phyloP scores from a whole-genome alignment of 2,888 invertebrate genomes.

The Epiblema foenella region DNA sequence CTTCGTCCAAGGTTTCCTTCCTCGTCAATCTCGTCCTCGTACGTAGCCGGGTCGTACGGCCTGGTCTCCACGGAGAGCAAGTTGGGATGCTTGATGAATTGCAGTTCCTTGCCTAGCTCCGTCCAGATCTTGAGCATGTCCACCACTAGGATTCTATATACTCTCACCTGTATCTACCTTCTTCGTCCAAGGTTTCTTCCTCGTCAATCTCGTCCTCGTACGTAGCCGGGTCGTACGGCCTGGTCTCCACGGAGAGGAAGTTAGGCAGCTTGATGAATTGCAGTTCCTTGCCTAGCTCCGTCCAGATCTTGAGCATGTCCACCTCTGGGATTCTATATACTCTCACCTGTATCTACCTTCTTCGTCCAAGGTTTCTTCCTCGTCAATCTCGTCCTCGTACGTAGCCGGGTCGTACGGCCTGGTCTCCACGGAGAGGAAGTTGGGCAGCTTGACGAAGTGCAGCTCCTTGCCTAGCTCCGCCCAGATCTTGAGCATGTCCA shows the following conservation, averaged over 20 bases:
- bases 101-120: constrained; percentile 95
- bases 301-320: constrained; percentile 97
- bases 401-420: constrained; percentile 95
- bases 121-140: constrained; percentile 98
- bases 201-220: constrained; percentile 99
- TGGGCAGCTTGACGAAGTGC: constrained; percentile 98
- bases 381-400: constrained; percentile 99
- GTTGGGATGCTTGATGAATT: constrained; percentile 98
- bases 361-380: constrained; percentile 98
- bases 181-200: constrained; percentile 98
- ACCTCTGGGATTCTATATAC: constrained; percentile 90
- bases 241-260: constrained; percentile 98
- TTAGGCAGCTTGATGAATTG: constrained; percentile 99
- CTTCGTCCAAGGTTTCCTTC: constrained; percentile 98
- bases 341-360: constrained; percentile 94
- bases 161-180: constrained; percentile 93
- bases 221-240: constrained; percentile 96
- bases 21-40: constrained; percentile 99
- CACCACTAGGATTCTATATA: constrained; percentile 86
- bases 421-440: constrained; percentile 99
- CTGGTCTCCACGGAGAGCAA: constrained; percentile 99
- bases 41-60: constrained; percentile 97
- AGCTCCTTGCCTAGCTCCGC: constrained; percentile 96
- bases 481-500: constrained; percentile 98
- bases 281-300: constrained; percentile 95